Conservation (phyloP, 1,140 invertebrate genomes). For the Leucophenga varia region DNA sequence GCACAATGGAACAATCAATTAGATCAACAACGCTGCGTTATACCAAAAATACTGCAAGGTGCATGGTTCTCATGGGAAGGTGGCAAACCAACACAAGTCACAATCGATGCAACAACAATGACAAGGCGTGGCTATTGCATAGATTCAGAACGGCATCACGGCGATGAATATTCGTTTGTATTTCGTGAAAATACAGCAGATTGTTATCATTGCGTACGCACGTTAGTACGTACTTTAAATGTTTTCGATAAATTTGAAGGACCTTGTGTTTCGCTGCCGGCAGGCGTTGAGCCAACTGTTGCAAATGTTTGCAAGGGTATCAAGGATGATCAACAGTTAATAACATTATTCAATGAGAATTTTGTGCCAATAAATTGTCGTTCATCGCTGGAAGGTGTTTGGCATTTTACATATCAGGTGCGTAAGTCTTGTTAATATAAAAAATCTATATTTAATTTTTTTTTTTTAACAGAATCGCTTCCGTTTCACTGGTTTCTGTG, state of each 20-base stretch:
- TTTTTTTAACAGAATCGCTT: constrained; percentile 68
- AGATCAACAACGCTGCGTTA: constrained; percentile 58
- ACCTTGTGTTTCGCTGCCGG: constrained; percentile 71
- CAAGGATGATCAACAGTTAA: constrained; percentile 74
- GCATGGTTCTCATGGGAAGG: constrained; percentile 92
- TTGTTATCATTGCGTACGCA: constrained; percentile 84
- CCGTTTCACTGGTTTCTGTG: constrained; percentile 88
- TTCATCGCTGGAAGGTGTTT: constrained; percentile 90
- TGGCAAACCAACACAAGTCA: constrained; percentile 78
- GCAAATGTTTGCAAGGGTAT: constrained; percentile 75
- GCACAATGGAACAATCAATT: constrained; percentile 36
- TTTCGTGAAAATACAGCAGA: constrained; percentile 64
- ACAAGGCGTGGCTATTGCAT: constrained; percentile 71
- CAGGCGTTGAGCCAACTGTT: constrained; percentile 67
- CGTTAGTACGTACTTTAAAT: constrained; percentile 85
- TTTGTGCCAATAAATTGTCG: constrained; percentile 89
- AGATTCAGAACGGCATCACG: constrained; percentile 69
- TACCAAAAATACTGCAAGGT: constrained; percentile 77
- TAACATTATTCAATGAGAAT: constrained; percentile 88
- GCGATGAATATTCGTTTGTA: constrained; percentile 85
- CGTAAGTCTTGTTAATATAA: constrained; percentile 35
- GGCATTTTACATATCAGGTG: constrained; percentile 93
- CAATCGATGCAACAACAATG: constrained; percentile 78
- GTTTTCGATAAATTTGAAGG: constrained; percentile 84
- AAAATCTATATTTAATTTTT: constrained; percentile 4